A percentile compares a stretch with the other conserved stretches of the same genome.
Evolutionary conservation across 2,888 invertebrate species (phyloP).

Genomic region (Coecobrya sp.): DNA sequence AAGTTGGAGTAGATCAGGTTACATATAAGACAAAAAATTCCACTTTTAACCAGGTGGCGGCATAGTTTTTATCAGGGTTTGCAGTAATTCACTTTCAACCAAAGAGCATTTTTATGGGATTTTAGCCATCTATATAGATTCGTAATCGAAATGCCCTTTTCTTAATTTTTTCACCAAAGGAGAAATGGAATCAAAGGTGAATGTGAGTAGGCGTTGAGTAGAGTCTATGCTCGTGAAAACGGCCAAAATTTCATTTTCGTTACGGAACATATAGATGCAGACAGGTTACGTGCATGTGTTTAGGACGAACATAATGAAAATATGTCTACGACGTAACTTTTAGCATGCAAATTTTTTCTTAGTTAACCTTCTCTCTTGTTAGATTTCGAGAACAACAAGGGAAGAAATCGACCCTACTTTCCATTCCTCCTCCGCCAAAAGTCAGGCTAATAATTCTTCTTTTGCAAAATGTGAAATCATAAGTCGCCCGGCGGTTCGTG

Average conservation of each 20-base stretch:
- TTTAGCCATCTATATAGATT: no score
- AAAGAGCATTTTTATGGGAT: conserved; percentile 76
- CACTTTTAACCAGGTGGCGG: no score
- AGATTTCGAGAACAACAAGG: not conserved
- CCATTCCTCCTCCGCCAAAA: conserved; percentile 1
- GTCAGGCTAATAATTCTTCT: conserved; percentile 47
- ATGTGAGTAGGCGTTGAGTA: not conserved
- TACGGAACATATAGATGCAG: not conserved
- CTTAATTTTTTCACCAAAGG: not conserved
- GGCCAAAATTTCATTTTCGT: not conserved
- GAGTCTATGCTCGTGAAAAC: not conserved
- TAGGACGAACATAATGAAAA: not conserved
- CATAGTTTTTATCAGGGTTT: conserved; percentile 53
- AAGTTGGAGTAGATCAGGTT: no score
- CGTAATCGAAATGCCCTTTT: conserved; percentile 59
- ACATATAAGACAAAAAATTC: no score
- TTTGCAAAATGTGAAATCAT: conserved; percentile 55
- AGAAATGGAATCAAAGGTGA: not conserved
- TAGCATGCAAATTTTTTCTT: conserved; percentile 63
- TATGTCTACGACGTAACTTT: not conserved
- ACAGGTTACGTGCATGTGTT: not conserved
- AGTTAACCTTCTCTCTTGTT: conserved; percentile 10
- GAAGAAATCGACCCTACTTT: conserved; percentile 23
- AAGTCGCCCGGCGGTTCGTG: conserved; percentile 32
- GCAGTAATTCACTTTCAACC: conserved; percentile 67